These are phyloP conservation scores for Circaetus cinerascens DNA, from an alignment of 2,113 vertebrate species.

Conservation along the genomic window DNA sequence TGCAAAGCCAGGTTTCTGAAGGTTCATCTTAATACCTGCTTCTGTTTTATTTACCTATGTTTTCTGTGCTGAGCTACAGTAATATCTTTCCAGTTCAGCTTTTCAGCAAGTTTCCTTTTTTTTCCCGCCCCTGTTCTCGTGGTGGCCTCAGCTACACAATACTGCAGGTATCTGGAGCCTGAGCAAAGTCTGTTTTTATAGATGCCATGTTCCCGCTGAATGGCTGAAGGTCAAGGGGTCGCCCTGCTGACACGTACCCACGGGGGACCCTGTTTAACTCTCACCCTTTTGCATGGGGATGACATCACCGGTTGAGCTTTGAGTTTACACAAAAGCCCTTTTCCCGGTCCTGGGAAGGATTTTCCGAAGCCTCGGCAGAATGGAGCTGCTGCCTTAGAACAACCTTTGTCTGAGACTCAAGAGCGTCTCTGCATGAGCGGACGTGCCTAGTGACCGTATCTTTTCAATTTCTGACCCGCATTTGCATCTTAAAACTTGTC, in stretches of 20 bases:
- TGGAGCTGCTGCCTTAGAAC: constrained; percentile 19
- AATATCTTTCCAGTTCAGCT: background rate
- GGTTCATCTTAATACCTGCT: background rate
- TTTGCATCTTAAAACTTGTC: constrained; percentile 64
- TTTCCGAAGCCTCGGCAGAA: background rate
- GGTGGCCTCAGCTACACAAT: background rate
- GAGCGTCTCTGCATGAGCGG: background rate
- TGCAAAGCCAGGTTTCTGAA: background rate
- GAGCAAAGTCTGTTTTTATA: background rate
- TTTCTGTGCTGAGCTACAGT: background rate
- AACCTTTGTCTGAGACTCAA: constrained; percentile 32
- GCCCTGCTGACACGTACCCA: background rate
- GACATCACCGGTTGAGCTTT: constrained; percentile 49
- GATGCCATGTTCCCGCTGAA: background rate
- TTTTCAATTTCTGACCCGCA: constrained; percentile 54
- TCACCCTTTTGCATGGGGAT: background rate
- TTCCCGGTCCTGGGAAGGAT: constrained; percentile 32
- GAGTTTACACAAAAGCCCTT: constrained; percentile 49
- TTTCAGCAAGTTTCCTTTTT: background rate
- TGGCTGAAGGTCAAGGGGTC: constrained; percentile 4
- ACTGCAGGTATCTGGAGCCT: background rate
- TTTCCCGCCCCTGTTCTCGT: fast-evolving
- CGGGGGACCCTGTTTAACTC: constrained; percentile 18
- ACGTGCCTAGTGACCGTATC: constrained; percentile 2
- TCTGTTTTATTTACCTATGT: background rate